Conservation (phyloP, 1,140 invertebrate species). For the Hirudo medicinalis region DNA sequence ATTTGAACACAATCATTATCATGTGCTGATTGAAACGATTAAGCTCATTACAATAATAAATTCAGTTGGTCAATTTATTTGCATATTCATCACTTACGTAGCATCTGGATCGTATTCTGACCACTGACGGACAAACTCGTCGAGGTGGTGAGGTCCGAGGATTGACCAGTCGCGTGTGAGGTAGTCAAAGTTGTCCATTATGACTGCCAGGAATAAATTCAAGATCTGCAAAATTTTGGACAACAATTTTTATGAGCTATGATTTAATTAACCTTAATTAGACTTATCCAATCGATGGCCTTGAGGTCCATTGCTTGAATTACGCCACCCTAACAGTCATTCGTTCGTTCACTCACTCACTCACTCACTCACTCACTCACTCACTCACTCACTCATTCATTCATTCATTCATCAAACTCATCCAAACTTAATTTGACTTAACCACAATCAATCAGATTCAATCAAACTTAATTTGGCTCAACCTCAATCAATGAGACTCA, state of each 20-base stretch:
- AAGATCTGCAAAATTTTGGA: constrained; percentile 59
- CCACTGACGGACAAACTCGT: constrained; percentile 96
- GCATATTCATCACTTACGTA: constrained; percentile 38
- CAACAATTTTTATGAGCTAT: neutral
- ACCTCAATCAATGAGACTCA: constrained; percentile 49
- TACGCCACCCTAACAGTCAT: too few relatives aligned
- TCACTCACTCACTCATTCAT: too few relatives aligned
- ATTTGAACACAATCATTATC: neutral
- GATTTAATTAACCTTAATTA: neutral
- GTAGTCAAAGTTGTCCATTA: constrained; percentile 99
- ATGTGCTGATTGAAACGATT: neutral
- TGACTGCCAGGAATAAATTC: constrained; percentile 97
- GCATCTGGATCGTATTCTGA: constrained; percentile 99
- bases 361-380: too few relatives aligned
- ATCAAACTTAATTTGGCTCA: neutral
- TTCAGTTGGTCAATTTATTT: too few relatives aligned
- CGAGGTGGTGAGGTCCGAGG: constrained; percentile 91
- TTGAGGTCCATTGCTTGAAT: too few relatives aligned
- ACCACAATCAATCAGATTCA: too few relatives aligned
- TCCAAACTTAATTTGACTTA: too few relatives aligned
- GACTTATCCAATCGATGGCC: too few relatives aligned
- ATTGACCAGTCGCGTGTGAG: constrained; percentile 98
- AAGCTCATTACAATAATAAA: too few relatives aligned
- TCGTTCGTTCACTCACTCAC: too few relatives aligned
- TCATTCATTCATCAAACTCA: too few relatives aligned